Conservation (phyloP, 2,797 vertebrate genomes). For the Poeciliopsis infans region DNA sequence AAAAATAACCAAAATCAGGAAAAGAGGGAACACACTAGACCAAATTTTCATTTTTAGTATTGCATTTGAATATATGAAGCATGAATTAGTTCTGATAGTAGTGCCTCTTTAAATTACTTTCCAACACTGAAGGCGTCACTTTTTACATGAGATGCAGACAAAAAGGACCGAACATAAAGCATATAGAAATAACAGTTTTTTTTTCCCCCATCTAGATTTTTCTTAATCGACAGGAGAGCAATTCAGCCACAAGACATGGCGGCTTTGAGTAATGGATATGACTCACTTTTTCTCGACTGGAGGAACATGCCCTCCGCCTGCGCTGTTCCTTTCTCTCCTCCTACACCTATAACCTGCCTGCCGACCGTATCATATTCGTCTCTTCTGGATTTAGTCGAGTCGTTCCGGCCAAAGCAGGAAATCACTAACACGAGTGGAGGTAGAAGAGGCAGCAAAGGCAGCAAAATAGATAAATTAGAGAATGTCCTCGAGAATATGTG, state of each 20-base stretch:
- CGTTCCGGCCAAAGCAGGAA: slow-evolving; percentile 37
- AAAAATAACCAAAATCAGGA: background rate
- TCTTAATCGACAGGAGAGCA: slow-evolving; percentile 47
- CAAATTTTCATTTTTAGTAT: background rate
- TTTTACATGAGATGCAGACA: background rate
- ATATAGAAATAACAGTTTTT: slow-evolving; percentile 4
- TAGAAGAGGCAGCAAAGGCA: slow-evolving; percentile 38
- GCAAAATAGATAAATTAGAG: slow-evolving; percentile 46
- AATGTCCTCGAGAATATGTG: slow-evolving; percentile 37
- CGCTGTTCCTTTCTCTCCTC: slow-evolving; percentile 61
- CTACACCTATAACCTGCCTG: slow-evolving; percentile 58
- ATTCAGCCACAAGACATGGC: slow-evolving; percentile 54
- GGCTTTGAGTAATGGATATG: slow-evolving; percentile 59
- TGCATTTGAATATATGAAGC: background rate
- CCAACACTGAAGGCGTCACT: background rate
- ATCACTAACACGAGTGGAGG: slow-evolving; percentile 37
- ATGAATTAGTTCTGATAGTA: background rate
- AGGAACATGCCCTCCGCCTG: slow-evolving; percentile 61
- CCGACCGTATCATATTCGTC: slow-evolving; percentile 50
- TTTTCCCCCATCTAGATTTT: slow-evolving; percentile 17
- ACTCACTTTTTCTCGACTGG: slow-evolving; percentile 61
- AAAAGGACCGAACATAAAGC: slow-evolving; percentile 3
- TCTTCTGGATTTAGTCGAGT: slow-evolving; percentile 31
- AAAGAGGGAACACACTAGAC: background rate
- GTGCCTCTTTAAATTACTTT: background rate